Conservation (phyloP, 2,888 invertebrate species). For the Eilema depressum region DNA sequence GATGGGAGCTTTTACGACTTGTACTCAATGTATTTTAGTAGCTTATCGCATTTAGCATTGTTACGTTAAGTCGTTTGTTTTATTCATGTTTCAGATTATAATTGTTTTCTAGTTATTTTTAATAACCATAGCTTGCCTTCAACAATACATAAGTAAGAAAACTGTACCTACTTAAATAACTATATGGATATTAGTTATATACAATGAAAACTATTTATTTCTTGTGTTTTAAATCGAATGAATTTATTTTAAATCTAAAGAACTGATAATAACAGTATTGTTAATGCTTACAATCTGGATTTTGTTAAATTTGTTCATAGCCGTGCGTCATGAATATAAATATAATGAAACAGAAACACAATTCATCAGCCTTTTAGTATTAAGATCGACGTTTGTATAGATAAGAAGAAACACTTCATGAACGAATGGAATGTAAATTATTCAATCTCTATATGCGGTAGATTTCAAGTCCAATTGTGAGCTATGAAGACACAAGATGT, state of each 20-base stretch:
- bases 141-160: neutral
- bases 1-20: conserved; percentile 31
- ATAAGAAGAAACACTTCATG: conserved; percentile 50
- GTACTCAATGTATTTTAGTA: conserved; percentile 31
- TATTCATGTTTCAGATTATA: conserved; percentile 7
- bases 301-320: conserved; percentile 51
- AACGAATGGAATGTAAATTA: conserved; percentile 42
- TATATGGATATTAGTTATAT: neutral
- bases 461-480: neutral
- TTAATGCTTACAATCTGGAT: conserved; percentile 28
- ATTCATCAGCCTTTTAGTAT: conserved; percentile 61
- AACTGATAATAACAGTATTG: neutral
- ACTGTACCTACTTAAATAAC: neutral
- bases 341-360: conserved; percentile 59
- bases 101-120: neutral
- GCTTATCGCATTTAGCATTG: conserved; percentile 12
- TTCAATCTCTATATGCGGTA: neutral
- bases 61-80: conserved; percentile 6
- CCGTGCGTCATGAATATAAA: conserved; percentile 69
- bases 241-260: neutral
- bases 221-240: neutral
- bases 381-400: conserved; percentile 56
- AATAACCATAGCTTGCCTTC: neutral
- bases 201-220: neutral
- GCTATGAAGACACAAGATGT: no score